Evolutionary conservation across 2,113 vertebrate species (phyloP).

Genomic region (Ahaetulla prasina): DNA sequence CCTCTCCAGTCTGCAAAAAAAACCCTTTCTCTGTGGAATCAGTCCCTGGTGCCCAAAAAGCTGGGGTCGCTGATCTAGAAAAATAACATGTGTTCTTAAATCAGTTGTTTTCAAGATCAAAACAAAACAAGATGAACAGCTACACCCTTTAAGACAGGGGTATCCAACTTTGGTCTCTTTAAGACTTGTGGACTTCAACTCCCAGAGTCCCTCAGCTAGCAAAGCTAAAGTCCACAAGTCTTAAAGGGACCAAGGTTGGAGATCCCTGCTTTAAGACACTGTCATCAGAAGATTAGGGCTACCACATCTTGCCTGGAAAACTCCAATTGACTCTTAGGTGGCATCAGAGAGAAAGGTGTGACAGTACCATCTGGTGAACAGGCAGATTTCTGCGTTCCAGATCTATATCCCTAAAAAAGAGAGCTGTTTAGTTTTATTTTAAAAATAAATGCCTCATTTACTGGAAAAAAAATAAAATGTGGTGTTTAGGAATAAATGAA

Average conservation of each 20-base stretch:
- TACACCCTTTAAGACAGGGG: slow-evolving; percentile 42
- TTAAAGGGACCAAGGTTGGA: too few species aligned
- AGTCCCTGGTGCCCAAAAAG: too few species aligned
- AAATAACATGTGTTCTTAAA: slow-evolving; percentile 55
- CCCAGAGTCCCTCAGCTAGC: too few species aligned
- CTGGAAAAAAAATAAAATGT: slow-evolving; percentile 46
- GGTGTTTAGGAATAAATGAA: slow-evolving; percentile 54
- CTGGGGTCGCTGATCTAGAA: neutral
- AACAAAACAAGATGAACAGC: slow-evolving; percentile 48
- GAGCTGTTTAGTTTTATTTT: slow-evolving; percentile 56
- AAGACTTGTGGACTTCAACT: too few species aligned
- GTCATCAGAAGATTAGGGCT: neutral
- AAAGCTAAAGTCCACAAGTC: too few species aligned
- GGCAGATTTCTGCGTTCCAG: neutral
- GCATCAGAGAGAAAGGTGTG: neutral
- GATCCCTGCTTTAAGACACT: slow-evolving; percentile 37
- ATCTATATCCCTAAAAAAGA: neutral
- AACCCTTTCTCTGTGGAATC: too few species aligned
- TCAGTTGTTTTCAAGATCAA: slow-evolving; percentile 51
- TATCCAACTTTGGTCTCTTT: too few species aligned
- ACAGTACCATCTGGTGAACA: neutral
- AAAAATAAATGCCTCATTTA: slow-evolving; percentile 55
- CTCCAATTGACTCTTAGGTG: neutral
- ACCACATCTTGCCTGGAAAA: neutral
- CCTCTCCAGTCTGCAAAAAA: too few species aligned